phyloP scores from a whole-genome alignment of 2,888 invertebrate species.

The Hypomecis punctinalis region DNA sequence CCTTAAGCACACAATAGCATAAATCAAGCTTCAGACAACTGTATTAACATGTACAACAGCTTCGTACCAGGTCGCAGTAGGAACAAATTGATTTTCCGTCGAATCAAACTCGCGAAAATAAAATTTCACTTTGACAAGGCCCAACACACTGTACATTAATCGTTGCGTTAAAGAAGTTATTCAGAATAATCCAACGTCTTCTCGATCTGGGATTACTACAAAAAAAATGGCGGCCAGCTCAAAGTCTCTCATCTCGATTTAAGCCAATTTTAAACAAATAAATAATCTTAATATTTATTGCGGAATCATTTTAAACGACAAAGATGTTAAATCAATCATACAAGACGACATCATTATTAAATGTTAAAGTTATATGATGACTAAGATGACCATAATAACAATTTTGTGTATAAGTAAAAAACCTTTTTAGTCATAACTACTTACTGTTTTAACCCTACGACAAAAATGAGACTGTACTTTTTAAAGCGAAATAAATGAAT shows the following conservation, averaged over 20 bases:
- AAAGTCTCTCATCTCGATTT: slow-evolving; percentile 35
- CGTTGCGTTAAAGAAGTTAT: slow-evolving; percentile 37
- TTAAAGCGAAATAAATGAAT: slow-evolving; percentile 58
- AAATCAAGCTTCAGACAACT: slow-evolving; percentile 57
- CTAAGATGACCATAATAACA: not conserved
- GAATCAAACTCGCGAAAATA: not conserved
- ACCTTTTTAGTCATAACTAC: not conserved
- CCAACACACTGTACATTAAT: not conserved
- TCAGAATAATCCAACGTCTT: slow-evolving; percentile 51
- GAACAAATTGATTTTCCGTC: not conserved
- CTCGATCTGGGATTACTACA: slow-evolving; percentile 33
- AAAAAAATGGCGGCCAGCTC: slow-evolving; percentile 42
- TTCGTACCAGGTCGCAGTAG: slow-evolving; percentile 16
- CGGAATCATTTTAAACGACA: slow-evolving; percentile 26
- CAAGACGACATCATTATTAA: slow-evolving; percentile 6
- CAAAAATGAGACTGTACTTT: slow-evolving; percentile 48
- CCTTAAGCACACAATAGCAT: slow-evolving; percentile 55
- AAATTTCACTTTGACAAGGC: slow-evolving; percentile 2
- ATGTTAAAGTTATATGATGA: slow-evolving; percentile 7
- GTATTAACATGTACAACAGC: slow-evolving; percentile 24
- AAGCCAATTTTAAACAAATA: slow-evolving; percentile 31
- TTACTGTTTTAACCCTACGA: not conserved
- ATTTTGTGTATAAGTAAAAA: no score
- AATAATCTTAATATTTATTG: slow-evolving; percentile 34
- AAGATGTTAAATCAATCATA: slow-evolving; percentile 18